A percentile compares a stretch with the other conserved stretches of the same genome.
phyloP scores from a whole-genome alignment of 2,888 invertebrate species.

The Drosophila falleni region DNA sequence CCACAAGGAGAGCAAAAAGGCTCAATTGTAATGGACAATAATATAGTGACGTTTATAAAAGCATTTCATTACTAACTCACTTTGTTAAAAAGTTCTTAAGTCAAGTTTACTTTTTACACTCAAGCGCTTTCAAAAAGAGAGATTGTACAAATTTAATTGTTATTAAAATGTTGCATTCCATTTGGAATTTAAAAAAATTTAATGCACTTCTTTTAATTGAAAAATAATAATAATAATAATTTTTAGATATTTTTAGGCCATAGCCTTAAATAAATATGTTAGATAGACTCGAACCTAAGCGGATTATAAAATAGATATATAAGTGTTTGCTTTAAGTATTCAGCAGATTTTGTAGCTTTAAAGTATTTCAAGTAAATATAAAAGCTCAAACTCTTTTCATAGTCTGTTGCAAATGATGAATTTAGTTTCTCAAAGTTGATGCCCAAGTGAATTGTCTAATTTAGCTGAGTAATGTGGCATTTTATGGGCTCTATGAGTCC shows the following conservation, averaged over 20 bases:
- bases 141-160: not conserved
- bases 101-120: not conserved
- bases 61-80: not conserved
- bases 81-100: not conserved
- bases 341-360: not conserved
- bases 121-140: not conserved
- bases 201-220: not conserved
- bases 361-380: not conserved
- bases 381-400: not conserved
- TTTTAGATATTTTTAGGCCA: not conserved
- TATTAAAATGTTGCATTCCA: not conserved
- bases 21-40: not conserved
- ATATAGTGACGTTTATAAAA: not conserved
- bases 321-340: not conserved
- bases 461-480: constrained; percentile 19
- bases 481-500: constrained; percentile 24
- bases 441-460: constrained; percentile 17
- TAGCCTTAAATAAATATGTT: not conserved
- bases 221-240: not conserved
- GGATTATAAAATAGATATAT: not conserved
- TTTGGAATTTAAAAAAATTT: not conserved
- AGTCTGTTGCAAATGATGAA: not conserved
- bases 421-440: constrained; percentile 2
- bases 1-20: not conserved
- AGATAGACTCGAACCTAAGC: not conserved